Evolutionary conservation across 2,888 invertebrate genomes (phyloP), one percentile per base, ranked within the genome.

Genomic region (Pharmacophagus antenor): DNA sequence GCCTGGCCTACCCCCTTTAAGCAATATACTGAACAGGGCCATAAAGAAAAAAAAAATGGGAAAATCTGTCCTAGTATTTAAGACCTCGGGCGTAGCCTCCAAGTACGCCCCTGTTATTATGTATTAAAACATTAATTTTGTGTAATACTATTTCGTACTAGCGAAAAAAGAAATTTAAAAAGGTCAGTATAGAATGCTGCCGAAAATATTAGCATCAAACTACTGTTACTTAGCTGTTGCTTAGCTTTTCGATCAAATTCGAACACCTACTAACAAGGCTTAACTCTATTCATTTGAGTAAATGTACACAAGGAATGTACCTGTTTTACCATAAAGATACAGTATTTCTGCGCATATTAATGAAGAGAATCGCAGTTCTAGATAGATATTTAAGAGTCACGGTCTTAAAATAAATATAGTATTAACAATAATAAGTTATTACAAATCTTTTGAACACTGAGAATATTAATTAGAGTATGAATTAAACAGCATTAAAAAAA

Each of bases 271-370:
- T 41, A 25, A 52, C 51, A 51, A 56, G 44, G 51, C 46, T 51
- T 50, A 55, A 46, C 60, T 52, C 52, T 61, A 61, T 56, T 56
- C 56, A 56, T 61, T 52, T 47, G 49, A 51, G 61, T 52, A 56
- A 61, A 60, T 60, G 56, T 56, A 46, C 56, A 47, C 46, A 60
- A 50, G 56, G 60, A 60, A 60, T 60, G 51, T 61, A 61, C 61
- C 61, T 56, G 61, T 56, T 56, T 61, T 56, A 42, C 61, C 61
- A 56, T 61, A 61, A 61, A 61, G 51, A 56, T 47, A 47, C 47
- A 47, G 61, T 56, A 61, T 61, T 56, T 61, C 52, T 56, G 56
- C 61, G 61, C 61, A 56, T 61, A 61, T 61, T 61, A 61, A 61
- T 61, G 61, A 56, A 47, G 21, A 56, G 47, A 37, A 47, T 52